Evolutionary conservation across 64 coral and sea anemone genomes (phyloP), one percentile per base, ranked within the genome.

Genomic region (Pocillopora verrucosa): DNA sequence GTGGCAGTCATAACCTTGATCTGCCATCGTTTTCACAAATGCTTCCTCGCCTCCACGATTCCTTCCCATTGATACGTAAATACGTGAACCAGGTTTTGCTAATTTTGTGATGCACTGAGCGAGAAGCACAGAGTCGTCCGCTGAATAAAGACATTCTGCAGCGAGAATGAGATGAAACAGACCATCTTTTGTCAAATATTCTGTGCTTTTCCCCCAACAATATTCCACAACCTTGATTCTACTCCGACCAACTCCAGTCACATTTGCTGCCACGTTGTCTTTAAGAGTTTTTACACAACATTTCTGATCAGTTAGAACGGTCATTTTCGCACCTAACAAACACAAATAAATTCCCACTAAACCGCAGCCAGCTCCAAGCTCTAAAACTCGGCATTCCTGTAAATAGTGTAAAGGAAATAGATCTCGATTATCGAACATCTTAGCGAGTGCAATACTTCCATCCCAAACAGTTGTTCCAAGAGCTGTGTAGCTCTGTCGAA

Each of bases 401-500:
- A 99, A 37, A 63, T 87, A 86, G n/a, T 69, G 67, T 77, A 13
- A 16, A n/a, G 90, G 83, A 83, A 93, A 99, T 11, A 78, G 34
- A 0, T 58, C 35, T 80, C 69, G 65, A 73, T 89, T 95, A 36
- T 99, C 97, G 91, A 99, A 93, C 91, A 95, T 99, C 89, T 99
- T 99, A 6, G 97, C 94, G 36, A 99, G 89, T 25, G 93, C 97
- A 37, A 99, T 95, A 61, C 97, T 99, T 13, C 97, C 97, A 82
- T 99, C 97, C 94, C 97, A 95, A 6, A 99, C 97, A 19, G 97
- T 99, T 59, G 90, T 70, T n/a, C 97, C 94, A 16, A 99, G 63
- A 14, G 90, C 96, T 13, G 88, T 38, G 72, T 94, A 95, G 81
- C 86, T 98, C 36, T 98, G 96, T 76, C 84, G 61, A 34, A 99